Evolutionary conservation across 2,113 vertebrate genomes (phyloP).

Genomic region (Phasianus colchicus): DNA sequence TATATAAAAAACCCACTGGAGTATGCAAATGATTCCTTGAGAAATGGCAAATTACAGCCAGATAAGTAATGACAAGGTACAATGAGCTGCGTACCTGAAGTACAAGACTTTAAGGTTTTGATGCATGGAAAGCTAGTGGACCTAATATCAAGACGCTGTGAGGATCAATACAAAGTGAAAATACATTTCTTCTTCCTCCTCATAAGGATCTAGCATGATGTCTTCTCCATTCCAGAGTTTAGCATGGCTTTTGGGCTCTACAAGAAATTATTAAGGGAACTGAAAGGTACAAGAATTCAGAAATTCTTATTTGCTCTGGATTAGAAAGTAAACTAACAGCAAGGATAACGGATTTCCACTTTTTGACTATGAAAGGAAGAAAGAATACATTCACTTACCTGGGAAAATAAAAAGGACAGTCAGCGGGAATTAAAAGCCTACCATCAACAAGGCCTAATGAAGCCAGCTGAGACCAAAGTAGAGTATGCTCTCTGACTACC

Average conservation of each 20-base stretch:
- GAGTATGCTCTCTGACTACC: background rate
- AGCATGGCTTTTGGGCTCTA: background rate
- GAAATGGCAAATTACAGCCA: background rate
- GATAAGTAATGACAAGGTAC: slow-evolving; percentile 1
- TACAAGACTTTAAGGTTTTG: background rate
- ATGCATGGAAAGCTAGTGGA: background rate
- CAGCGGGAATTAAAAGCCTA: background rate
- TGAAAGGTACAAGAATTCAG: background rate
- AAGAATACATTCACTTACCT: background rate
- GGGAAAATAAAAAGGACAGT: background rate
- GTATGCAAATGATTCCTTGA: background rate
- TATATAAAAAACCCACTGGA: background rate
- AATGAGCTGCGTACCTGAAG: background rate
- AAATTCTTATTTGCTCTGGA: background rate
- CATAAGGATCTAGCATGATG: background rate
- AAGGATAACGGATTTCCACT: background rate
- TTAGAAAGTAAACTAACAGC: background rate
- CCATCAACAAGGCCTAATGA: background rate
- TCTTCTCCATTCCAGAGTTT: background rate
- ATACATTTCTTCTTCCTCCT: slow-evolving; percentile 10
- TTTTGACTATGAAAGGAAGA: background rate
- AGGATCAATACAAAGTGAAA: background rate
- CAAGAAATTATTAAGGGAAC: background rate
- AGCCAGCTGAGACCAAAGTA: background rate
- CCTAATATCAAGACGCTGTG: background rate